phyloP scores from a whole-genome alignment of 2,888 invertebrate genomes.

The Drosophila antonietae region DNA sequence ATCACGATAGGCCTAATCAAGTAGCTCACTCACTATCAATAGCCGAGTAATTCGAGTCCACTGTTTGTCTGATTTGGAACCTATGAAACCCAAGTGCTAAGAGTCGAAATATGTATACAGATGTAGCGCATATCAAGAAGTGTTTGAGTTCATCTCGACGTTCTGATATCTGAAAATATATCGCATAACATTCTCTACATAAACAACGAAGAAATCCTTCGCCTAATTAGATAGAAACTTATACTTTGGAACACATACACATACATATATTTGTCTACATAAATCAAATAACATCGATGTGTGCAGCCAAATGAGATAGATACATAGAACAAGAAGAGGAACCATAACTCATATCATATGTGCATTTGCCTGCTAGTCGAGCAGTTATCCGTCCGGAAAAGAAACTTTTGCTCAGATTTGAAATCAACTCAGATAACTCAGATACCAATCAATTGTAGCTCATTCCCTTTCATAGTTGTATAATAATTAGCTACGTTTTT shows the following conservation, averaged over 20 bases:
- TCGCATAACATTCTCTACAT: neutral
- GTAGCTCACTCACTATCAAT: no score
- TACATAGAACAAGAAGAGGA: neutral
- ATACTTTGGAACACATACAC: neutral
- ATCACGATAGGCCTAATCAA: no score
- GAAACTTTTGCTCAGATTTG: conserved; percentile 2
- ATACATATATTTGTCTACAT: neutral
- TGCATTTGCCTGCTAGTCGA: neutral
- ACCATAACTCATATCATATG: neutral
- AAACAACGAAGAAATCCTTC: neutral
- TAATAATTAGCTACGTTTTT: conserved; percentile 59
- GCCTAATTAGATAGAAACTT: neutral
- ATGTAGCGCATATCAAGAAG: neutral
- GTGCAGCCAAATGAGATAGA: neutral
- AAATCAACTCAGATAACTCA: conserved; percentile 13
- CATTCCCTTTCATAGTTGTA: neutral
- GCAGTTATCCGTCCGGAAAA: neutral
- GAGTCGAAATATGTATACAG: neutral
- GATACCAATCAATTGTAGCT: conserved; percentile 29
- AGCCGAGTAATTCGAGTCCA: neutral
- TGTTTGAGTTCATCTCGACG: neutral
- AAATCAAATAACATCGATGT: neutral
- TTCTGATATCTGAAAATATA: neutral
- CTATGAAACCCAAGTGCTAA: neutral
- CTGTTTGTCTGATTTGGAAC: neutral